These are phyloP conservation scores for Neosalanx taihuensis DNA, from an alignment of 2,797 vertebrate genomes.

Conservation along the genomic window DNA sequence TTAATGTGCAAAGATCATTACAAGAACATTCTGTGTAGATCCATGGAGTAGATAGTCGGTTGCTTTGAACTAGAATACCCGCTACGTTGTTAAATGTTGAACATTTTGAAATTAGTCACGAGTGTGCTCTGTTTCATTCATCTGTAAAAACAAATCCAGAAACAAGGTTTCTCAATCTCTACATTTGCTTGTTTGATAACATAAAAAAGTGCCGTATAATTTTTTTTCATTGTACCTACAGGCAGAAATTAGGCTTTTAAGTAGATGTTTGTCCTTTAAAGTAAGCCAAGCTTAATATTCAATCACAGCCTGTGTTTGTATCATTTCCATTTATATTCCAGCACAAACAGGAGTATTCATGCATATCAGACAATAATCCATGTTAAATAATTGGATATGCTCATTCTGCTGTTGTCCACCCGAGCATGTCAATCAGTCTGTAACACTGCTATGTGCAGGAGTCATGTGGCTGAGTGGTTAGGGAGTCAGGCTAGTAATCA, in stretches of 20 bases:
- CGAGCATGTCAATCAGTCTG: neutral
- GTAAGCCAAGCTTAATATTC: neutral
- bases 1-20: neutral
- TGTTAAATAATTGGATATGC: conserved; percentile 9
- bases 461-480: too few species aligned
- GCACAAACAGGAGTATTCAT: neutral
- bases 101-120: too few species aligned
- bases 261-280: neutral
- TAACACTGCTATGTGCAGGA: too few species aligned
- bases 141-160: neutral
- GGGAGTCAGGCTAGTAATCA: too few species aligned
- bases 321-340: conserved; percentile 6
- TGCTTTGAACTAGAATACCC: neutral
- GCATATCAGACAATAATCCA: conserved; percentile 3
- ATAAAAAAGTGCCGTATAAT: neutral
- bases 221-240: too few species aligned
- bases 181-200: neutral
- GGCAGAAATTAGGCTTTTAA: neutral
- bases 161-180: neutral
- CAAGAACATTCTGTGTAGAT: neutral
- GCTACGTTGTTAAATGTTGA: too few species aligned
- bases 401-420: neutral
- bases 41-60: neutral
- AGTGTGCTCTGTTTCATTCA: neutral
- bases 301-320: conserved; percentile 6